Conservation (phyloP, 2,113 vertebrate genomes). For the Cavia porcellus region DNA sequence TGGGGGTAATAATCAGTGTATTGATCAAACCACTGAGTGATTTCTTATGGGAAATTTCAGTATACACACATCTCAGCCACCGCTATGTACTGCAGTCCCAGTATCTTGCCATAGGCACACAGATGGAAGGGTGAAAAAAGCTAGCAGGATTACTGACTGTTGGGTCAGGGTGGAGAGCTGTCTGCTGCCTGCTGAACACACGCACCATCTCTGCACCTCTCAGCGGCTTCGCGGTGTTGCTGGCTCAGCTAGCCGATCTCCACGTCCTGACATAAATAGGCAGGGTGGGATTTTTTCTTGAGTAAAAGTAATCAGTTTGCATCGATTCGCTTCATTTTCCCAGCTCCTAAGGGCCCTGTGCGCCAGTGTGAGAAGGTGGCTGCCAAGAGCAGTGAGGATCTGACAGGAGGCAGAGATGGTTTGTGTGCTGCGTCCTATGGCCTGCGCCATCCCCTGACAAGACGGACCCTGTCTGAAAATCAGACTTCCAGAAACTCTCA, state of each 20-base stretch:
- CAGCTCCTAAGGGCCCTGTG: not conserved
- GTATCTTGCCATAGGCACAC: not conserved
- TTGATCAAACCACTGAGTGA: not conserved
- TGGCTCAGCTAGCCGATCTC: not conserved
- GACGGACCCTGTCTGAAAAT: not conserved
- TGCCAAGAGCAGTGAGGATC: not conserved
- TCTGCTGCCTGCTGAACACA: not conserved
- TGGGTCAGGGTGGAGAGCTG: not conserved
- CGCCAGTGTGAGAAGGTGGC: not conserved
- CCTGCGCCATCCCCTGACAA: not conserved
- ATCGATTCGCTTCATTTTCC: not conserved
- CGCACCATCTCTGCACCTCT: not conserved
- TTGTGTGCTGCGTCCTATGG: not conserved
- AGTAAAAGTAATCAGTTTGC: not conserved
- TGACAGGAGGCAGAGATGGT: not conserved
- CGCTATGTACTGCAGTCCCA: not conserved
- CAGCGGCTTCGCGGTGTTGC: not conserved
- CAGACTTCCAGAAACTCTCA: conserved; percentile 31
- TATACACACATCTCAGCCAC: not conserved
- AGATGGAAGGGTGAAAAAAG: not conserved
- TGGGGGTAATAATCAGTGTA: not conserved
- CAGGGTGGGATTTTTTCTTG: not conserved
- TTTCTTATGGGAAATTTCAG: not conserved
- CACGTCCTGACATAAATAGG: not conserved
- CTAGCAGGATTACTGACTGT: not conserved